These are phyloP conservation scores for Drosophila mayaguana DNA, from an alignment of 2,888 invertebrate species.

Conservation along the genomic window DNA sequence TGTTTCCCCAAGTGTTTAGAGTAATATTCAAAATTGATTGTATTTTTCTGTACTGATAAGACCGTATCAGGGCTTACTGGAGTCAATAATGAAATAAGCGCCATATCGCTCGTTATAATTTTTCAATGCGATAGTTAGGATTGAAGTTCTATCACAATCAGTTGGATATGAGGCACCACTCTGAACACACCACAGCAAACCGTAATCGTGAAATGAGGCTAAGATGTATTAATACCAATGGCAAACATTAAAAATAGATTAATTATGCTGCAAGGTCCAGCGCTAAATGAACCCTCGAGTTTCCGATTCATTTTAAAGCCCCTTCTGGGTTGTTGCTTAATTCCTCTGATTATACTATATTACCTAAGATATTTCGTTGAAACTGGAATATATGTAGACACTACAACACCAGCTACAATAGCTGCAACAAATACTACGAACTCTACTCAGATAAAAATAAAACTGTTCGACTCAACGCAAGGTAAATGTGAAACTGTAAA, in stretches of 20 bases:
- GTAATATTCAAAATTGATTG: neutral
- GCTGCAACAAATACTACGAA: too few species aligned
- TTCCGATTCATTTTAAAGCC: neutral
- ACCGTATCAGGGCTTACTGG: constrained; percentile 21
- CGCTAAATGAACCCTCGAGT: neutral
- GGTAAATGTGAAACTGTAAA: neutral
- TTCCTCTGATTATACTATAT: constrained; percentile 19
- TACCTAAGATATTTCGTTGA: neutral
- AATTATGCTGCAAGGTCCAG: neutral
- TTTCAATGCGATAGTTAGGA: too few species aligned
- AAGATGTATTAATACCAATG: constrained; percentile 14
- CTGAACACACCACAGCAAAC: neutral
- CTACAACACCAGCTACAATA: neutral
- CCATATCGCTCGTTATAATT: neutral
- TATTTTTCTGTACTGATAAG: constrained; percentile 15
- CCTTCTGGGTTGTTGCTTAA: neutral
- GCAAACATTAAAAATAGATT: constrained; percentile 25
- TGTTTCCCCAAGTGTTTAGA: neutral
- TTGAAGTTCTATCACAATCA: constrained; percentile 15
- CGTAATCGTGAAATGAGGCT: neutral
- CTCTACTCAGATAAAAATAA: neutral
- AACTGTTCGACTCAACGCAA: neutral
- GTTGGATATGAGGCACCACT: constrained; percentile 21
- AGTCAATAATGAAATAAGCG: neutral
- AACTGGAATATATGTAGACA: too few species aligned